Evolutionary conservation across 2,888 invertebrate genomes (phyloP).

Genomic region (Drosophila suboccidentalis): DNA sequence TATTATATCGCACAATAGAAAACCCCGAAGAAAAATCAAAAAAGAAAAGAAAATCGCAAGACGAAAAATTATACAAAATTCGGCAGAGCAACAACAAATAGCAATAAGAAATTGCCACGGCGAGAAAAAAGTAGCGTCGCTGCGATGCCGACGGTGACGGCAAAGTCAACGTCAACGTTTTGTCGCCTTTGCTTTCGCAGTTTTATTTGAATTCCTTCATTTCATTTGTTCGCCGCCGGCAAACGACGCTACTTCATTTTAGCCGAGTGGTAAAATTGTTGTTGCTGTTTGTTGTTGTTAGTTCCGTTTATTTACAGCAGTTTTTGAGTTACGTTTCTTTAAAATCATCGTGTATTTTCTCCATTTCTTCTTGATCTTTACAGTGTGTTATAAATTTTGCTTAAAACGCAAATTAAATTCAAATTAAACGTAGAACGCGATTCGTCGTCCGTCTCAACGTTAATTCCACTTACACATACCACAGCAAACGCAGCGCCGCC

Average conservation of each 20-base stretch:
- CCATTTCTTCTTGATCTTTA: slow-evolving; percentile 66
- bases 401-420: slow-evolving; percentile 51
- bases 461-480: slow-evolving; percentile 78
- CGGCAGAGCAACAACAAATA: slow-evolving; percentile 65
- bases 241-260: slow-evolving; percentile 48
- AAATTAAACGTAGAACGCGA: slow-evolving; percentile 66
- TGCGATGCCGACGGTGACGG: slow-evolving; percentile 41
- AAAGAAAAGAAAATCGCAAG: slow-evolving; percentile 44
- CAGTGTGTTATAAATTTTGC: slow-evolving; percentile 73
- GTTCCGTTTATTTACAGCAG: slow-evolving; percentile 19
- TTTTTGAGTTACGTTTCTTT: slow-evolving; percentile 17
- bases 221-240: slow-evolving; percentile 63
- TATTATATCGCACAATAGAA: slow-evolving; percentile 76
- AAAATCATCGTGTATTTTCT: slow-evolving; percentile 46
- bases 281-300: slow-evolving; percentile 13
- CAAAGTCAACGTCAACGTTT: slow-evolving; percentile 37
- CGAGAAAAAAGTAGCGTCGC: slow-evolving; percentile 54
- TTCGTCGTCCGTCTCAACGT: slow-evolving; percentile 58
- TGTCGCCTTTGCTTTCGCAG: slow-evolving; percentile 36
- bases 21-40: slow-evolving; percentile 47
- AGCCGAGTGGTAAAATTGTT: slow-evolving; percentile 33
- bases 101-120: slow-evolving; percentile 67
- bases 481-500: slow-evolving; percentile 50
- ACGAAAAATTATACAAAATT: slow-evolving; percentile 60
- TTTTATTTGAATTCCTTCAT: slow-evolving; percentile 36